Evolutionary conservation across 2,113 vertebrate species (phyloP), one percentile per base, ranked within the genome.

Genomic region (Electrona antarctica): DNA sequence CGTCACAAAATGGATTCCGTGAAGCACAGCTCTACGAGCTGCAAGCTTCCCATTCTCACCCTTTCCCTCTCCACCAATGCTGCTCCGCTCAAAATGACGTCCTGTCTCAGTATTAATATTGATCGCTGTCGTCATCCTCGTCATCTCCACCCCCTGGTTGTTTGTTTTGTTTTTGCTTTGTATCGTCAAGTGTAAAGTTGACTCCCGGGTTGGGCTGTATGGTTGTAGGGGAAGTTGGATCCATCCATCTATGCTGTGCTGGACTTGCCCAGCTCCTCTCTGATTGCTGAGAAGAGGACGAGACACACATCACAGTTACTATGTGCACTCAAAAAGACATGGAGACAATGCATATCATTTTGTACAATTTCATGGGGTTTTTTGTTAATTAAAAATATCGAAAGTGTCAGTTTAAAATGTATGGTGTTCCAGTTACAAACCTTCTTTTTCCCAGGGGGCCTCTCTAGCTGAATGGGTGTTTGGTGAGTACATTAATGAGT

Each of bases 181-280:
- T 71, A 66, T 69, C 71, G 80, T 85, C 72, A 52, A 62, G 90
- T 94, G 90, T 80, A 78, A 79, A 92, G 89, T 84, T 77, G 90
- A 88, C 90, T 87, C 82, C 88, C 59, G 88, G 90, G 86, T 89
- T 83, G 87, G 91, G 90, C 89, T 92, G 49, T 3, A 86, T 88
- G 70, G 33, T 41, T 86, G 82, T 33, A 81, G 76, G 55, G 88
- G 87, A 82, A 58, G 55, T 21, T 67, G 63, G 76, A 82, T 41
- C 33, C 33, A 83, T 88, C 87, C 85, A 80, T 94, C 92, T 98
- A 99, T 15, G 95, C 95, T 55, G 94, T 95, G 88, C 94, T 98
- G 50, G 97, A 96, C 90, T 95, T 98, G 85, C 94, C 96, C 90
- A 99, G 93, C 80, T 99, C 98, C 94, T 99, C 97, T 85, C 97